Conservation (phyloP, 1,140 invertebrate species). For the Chymomyza costata region DNA sequence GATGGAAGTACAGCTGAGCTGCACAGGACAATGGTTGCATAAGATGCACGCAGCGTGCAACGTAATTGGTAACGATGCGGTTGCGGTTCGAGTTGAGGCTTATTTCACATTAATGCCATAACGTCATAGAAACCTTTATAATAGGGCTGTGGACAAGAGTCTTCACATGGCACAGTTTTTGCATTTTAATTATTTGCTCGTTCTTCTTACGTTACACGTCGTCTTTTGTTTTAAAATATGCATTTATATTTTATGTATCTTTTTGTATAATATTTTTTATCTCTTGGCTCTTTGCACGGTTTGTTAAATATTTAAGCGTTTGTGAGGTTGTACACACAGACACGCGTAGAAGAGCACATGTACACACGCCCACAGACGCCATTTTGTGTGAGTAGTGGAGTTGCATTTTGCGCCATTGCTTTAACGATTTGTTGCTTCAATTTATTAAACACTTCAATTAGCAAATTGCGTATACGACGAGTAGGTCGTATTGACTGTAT, state of each 20-base stretch:
- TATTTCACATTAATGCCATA: slow-evolving; percentile 33
- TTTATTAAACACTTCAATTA: slow-evolving; percentile 10
- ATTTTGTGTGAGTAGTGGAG: not conserved
- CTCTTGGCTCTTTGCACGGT: not conserved
- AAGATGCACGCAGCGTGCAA: slow-evolving; percentile 7
- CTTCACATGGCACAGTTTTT: not conserved
- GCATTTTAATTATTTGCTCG: too few relatives aligned
- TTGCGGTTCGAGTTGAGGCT: slow-evolving; percentile 23
- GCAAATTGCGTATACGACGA: slow-evolving; percentile 23
- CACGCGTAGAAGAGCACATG: not conserved
- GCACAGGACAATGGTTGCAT: slow-evolving; percentile 26
- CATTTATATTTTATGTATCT: slow-evolving; percentile 9
- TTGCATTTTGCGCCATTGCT: slow-evolving; percentile 10
- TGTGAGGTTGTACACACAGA: too few relatives aligned
- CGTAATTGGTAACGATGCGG: slow-evolving; percentile 7
- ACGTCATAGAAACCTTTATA: slow-evolving; percentile 31
- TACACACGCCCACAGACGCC: too few relatives aligned
- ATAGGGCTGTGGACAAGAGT: slow-evolving; percentile 4
- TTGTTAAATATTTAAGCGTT: slow-evolving; percentile 11
- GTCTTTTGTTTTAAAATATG: not conserved
- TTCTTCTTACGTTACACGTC: not conserved
- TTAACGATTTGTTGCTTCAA: slow-evolving; percentile 8
- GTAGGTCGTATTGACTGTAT: not conserved
- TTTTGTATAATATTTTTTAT: slow-evolving; percentile 6
- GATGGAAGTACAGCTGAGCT: too few relatives aligned